phyloP scores from a whole-genome alignment of 2,113 vertebrate genomes.

The Micromys minutus region DNA sequence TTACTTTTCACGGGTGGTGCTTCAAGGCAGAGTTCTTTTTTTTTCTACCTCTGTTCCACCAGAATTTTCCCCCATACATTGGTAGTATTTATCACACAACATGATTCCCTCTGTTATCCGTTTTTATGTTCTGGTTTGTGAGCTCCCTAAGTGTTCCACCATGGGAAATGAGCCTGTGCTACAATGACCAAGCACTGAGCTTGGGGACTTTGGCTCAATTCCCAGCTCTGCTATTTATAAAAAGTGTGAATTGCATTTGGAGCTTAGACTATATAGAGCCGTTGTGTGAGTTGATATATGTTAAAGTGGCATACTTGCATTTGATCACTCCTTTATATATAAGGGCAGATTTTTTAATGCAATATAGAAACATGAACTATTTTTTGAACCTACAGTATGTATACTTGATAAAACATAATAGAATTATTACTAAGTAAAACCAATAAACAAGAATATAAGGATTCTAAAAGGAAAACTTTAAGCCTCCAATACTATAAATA shows the following conservation, averaged over 20 bases:
- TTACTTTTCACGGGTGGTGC: neutral
- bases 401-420: neutral
- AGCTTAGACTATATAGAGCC: neutral
- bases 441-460: neutral
- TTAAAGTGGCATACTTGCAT: neutral
- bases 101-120: neutral
- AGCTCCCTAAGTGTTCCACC: neutral
- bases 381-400: neutral
- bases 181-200: neutral
- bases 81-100: neutral
- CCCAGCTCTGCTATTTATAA: slow-evolving; percentile 9
- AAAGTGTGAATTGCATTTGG: neutral
- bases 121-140: neutral
- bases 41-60: neutral
- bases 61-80: neutral
- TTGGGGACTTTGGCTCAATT: neutral
- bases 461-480: neutral
- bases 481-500: neutral
- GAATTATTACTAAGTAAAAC: neutral
- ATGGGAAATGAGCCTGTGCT: neutral
- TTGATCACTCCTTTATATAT: neutral
- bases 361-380: neutral
- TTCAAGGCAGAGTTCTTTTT: neutral
- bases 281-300: neutral
- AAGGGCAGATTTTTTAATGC: neutral